Evolutionary conservation across 1,140 invertebrate genomes (phyloP).

Genomic region (Teleopsis dalmanni): DNA sequence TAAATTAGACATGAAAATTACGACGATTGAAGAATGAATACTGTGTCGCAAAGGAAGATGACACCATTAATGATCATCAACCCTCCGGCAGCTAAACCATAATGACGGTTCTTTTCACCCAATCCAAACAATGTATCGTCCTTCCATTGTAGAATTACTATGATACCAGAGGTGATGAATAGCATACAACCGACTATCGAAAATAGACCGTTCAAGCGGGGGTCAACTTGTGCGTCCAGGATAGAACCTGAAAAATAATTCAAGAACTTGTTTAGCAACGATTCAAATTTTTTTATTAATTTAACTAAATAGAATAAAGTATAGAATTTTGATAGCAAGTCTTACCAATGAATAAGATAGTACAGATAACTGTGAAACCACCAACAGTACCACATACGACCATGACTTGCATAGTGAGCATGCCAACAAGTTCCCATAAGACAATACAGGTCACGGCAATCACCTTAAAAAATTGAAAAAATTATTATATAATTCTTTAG

Average conservation of each 20-base stretch:
- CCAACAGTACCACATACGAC: conserved; percentile 50
- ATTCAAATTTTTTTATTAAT: conserved; percentile 41
- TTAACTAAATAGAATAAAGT: conserved; percentile 49
- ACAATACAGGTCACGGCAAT: conserved; percentile 36
- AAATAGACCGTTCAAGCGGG: conserved; percentile 42
- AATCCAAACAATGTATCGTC: conserved; percentile 15
- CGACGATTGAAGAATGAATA: conserved; percentile 54
- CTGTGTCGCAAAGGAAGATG: conserved; percentile 60
- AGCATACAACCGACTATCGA: conserved; percentile 57
- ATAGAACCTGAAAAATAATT: conserved; percentile 49
- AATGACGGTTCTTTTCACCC: conserved; percentile 48
- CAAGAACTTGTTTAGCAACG: too few species aligned
- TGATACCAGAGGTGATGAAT: conserved; percentile 61
- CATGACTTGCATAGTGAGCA: conserved; percentile 18
- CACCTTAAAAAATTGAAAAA: conserved; percentile 14
- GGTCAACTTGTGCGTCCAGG: conserved; percentile 35
- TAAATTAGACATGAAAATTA: conserved; percentile 14
- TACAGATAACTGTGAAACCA: conserved; percentile 55
- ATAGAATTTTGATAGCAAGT: too few species aligned
- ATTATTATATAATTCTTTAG: background rate
- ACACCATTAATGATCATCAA: conserved; percentile 63
- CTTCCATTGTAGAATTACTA: conserved; percentile 51
- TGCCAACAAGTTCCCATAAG: conserved; percentile 22
- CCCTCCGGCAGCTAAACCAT: conserved; percentile 60
- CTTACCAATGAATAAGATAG: conserved; percentile 53